A percentile compares a stretch with the other conserved stretches of the same genome.
Evolutionary conservation across 1,140 invertebrate genomes (phyloP).

Genomic region (Pteromalus puparum): DNA sequence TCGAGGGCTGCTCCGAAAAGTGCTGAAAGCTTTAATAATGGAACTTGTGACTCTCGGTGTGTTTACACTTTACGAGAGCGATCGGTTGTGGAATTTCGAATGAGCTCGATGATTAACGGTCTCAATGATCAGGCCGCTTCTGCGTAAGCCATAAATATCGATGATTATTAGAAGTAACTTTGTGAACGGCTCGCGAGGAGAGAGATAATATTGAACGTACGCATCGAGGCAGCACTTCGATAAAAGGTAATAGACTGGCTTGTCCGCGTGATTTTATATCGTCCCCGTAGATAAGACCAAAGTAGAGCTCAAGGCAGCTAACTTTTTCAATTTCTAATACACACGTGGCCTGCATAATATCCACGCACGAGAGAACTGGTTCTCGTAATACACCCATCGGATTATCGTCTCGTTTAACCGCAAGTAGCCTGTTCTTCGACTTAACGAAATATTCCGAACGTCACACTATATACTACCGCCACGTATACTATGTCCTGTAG

Average conservation of each 20-base stretch:
- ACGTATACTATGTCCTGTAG: too few relatives aligned
- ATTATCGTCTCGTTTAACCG: too few relatives aligned
- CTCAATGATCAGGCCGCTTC: too few relatives aligned
- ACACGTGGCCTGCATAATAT: too few relatives aligned
- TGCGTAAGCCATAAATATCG: background rate
- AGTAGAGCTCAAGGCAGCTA: background rate
- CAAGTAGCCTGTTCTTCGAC: too few relatives aligned
- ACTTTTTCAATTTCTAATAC: background rate
- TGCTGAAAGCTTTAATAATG: background rate
- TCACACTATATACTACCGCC: too few relatives aligned
- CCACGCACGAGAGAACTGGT: background rate
- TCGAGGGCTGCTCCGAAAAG: conserved; percentile 3
- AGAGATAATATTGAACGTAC: background rate
- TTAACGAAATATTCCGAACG: too few relatives aligned
- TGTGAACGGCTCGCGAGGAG: background rate
- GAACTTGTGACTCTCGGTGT: background rate
- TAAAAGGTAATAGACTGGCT: background rate
- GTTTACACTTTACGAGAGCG: background rate
- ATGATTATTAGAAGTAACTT: background rate
- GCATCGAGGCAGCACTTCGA: too few relatives aligned
- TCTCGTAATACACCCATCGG: background rate
- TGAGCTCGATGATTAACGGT: background rate
- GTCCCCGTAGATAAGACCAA: background rate
- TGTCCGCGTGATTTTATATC: background rate
- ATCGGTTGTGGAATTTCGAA: background rate